A percentile compares a stretch with the other conserved stretches of the same genome.
These are phyloP conservation scores for Heteronetta atricapilla DNA, from an alignment of 2,113 vertebrate genomes.

Conservation along the genomic window DNA sequence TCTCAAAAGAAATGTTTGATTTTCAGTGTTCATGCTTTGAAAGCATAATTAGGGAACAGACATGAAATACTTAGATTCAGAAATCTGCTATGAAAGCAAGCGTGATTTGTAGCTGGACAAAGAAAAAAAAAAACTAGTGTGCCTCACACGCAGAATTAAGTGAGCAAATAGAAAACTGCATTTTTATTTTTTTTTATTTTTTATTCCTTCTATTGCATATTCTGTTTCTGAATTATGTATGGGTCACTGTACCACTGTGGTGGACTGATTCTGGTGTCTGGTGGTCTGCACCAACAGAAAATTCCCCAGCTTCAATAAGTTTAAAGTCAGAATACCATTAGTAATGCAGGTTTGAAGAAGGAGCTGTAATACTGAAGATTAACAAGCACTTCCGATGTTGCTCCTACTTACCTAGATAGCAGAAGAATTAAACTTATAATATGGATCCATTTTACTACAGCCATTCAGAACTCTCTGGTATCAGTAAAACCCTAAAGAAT, in stretches of 20 bases:
- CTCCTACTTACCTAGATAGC: neutral
- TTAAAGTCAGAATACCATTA: neutral
- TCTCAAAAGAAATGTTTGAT: neutral
- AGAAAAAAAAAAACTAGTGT: neutral
- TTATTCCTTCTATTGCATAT: neutral
- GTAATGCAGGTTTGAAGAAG: neutral
- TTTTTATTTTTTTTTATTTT: neutral
- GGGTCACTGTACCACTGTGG: no score
- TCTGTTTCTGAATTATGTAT: neutral
- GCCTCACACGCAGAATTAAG: neutral
- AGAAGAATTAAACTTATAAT: neutral
- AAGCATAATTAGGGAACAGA: neutral
- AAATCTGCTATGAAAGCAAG: neutral
- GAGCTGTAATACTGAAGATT: neutral
- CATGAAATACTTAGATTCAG: neutral
- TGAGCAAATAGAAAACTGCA: neutral
- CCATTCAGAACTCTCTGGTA: neutral
- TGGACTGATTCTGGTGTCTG: neutral
- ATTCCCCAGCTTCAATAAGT: neutral
- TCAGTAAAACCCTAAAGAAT: neutral
- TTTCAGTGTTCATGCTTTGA: neutral
- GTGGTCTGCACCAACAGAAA: neutral
- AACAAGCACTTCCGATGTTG: neutral
- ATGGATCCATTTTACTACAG: neutral
- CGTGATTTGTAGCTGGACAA: neutral